phyloP scores from a whole-genome alignment of 2,113 vertebrate genomes.

The Genyomyrus donnyi region DNA sequence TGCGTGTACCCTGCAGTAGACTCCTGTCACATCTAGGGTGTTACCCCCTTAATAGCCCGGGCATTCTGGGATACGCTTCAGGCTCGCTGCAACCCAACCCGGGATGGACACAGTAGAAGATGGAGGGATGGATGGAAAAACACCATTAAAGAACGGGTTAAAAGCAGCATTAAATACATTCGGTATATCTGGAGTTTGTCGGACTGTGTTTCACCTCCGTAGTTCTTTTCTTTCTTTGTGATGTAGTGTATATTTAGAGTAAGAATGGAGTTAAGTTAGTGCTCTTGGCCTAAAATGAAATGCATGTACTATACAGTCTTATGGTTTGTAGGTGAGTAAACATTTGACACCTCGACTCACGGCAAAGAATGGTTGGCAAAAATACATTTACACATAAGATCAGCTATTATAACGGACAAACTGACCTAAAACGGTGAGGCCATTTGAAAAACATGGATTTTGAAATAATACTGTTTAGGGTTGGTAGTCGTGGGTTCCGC shows the following conservation, averaged over 20 bases:
- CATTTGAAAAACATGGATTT: not conserved
- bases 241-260: not conserved
- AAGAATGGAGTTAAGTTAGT: not conserved
- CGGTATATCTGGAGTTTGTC: not conserved
- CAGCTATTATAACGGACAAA: not conserved
- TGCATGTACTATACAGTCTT: not conserved
- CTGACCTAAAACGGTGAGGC: not conserved
- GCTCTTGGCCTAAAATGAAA: not conserved
- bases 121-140: not conserved
- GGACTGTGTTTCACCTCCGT: not conserved
- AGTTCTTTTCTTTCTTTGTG: not conserved
- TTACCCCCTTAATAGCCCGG: not conserved
- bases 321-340: not conserved
- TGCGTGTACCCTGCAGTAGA: not conserved
- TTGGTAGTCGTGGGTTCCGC: constrained; percentile 20
- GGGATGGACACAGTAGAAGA: not conserved
- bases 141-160: not conserved
- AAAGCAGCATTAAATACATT: not conserved
- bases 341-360: not conserved
- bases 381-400: not conserved
- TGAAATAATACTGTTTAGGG: not conserved
- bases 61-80: not conserved
- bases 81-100: not conserved
- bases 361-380: not conserved
- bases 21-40: not conserved